Percentiles rank a stretch among this genome's conserved stretches.
Conservation (phyloP, 2,888 invertebrate genomes). For the Heteromurus nitidus region DNA sequence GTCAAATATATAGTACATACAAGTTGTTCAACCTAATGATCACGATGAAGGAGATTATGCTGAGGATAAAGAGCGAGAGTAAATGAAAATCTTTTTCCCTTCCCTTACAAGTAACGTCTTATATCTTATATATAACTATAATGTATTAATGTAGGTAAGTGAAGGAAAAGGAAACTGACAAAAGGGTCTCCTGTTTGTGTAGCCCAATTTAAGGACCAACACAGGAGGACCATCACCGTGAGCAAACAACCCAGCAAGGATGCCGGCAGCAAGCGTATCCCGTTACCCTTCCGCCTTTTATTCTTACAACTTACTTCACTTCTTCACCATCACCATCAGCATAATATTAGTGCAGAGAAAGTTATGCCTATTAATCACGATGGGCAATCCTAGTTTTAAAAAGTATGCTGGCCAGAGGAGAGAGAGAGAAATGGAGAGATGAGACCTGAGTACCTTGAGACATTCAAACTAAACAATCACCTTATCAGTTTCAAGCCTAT, state of each 20-base stretch:
- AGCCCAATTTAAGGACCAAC: constrained; percentile 50
- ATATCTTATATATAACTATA: no score
- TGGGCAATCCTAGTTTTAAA: constrained; percentile 26
- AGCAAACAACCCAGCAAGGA: constrained; percentile 53
- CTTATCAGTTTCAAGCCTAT: no score
- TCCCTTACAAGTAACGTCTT: no score
- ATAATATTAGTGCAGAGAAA: constrained; percentile 30
- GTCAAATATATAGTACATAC: constrained; percentile 52
- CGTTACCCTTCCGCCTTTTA: constrained; percentile 60
- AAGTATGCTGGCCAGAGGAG: no score
- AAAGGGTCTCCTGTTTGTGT: constrained; percentile 28
- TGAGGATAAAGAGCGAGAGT: neutral
- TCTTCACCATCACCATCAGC: constrained; percentile 42
- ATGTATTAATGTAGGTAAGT: neutral
- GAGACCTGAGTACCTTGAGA: no score
- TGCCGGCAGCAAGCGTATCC: constrained; percentile 61
- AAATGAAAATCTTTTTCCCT: constrained; percentile 36
- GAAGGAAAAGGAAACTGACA: constrained; percentile 16
- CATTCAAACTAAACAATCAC: no score
- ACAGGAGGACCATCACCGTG: constrained; percentile 39
- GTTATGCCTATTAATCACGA: constrained; percentile 45
- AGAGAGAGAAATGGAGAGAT: no score
- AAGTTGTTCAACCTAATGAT: constrained; percentile 53
- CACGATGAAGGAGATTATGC: constrained; percentile 52
- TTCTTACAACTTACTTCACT: constrained; percentile 49